These are phyloP conservation scores for Temnopleurus reevesii DNA, from an alignment of 53 echinoderm and acorn worm genomes.

Conservation along the genomic window DNA sequence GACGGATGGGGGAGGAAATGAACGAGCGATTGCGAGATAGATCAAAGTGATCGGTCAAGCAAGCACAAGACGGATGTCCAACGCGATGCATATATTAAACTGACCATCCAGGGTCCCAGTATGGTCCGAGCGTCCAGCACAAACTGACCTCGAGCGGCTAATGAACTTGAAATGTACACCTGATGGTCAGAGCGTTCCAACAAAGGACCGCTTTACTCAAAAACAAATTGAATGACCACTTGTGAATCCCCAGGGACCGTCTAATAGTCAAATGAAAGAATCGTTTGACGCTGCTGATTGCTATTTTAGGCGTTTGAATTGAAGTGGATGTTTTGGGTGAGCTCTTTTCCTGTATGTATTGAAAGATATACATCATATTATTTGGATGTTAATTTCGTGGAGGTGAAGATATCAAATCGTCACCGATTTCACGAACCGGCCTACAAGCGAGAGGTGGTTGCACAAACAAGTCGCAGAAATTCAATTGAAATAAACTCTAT, in stretches of 20 bases:
- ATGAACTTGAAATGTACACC: constrained; percentile 30
- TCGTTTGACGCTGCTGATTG: not conserved
- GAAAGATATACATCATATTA: too few species aligned
- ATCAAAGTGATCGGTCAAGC: not conserved
- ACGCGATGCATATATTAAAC: not conserved
- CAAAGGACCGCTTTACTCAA: not conserved
- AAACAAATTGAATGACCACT: constrained; percentile 29
- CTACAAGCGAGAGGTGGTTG: too few species aligned
- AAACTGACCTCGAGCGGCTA: constrained; percentile 17
- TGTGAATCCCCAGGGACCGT: not conserved
- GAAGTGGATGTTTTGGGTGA: not conserved
- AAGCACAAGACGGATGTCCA: not conserved
- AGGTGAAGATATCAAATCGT: too few species aligned
- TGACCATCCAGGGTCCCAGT: not conserved
- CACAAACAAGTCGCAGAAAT: too few species aligned
- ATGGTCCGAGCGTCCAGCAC: not conserved
- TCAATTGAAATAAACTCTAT: too few species aligned
- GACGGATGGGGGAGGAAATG: not conserved
- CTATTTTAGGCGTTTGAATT: not conserved
- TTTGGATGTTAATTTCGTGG: too few species aligned
- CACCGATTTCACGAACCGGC: too few species aligned
- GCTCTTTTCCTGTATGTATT: too few species aligned
- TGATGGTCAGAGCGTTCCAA: not conserved
- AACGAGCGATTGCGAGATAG: not conserved
- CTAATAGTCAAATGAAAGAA: constrained; percentile 16